phyloP scores from a whole-genome alignment of 2,888 invertebrate species.

The Neoscelio sp. region DNA sequence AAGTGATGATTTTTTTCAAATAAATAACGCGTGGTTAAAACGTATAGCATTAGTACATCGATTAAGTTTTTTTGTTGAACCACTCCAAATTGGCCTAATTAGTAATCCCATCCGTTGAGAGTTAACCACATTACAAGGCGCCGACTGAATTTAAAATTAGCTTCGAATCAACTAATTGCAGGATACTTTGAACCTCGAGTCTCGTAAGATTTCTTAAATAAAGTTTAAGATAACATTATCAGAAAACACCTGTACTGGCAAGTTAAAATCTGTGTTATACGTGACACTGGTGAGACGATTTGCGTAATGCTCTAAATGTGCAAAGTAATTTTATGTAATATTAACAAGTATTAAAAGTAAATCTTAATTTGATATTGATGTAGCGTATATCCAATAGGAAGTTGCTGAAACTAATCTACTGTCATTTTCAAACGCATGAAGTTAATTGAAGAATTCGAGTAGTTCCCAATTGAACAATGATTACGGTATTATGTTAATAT shows the following conservation, averaged over 20 bases:
- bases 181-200: slow-evolving; percentile 20
- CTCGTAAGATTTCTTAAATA: slow-evolving; percentile 33
- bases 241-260: slow-evolving; percentile 30
- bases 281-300: slow-evolving; percentile 7
- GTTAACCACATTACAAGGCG: slow-evolving; percentile 30
- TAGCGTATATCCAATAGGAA: no score
- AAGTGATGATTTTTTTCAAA: neutral
- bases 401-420: no score
- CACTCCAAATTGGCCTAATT: slow-evolving; percentile 29
- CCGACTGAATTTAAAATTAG: slow-evolving; percentile 40
- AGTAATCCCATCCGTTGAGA: slow-evolving; percentile 26
- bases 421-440: no score
- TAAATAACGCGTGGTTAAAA: no score
- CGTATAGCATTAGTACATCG: no score
- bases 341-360: neutral
- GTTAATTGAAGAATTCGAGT: no score
- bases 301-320: no score
- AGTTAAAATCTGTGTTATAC: slow-evolving; percentile 26
- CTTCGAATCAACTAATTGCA: slow-evolving; percentile 36
- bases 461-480: neutral
- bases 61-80: slow-evolving; percentile 13
- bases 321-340: neutral
- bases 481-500: no score
- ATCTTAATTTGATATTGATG: neutral
- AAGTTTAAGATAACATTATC: slow-evolving; percentile 43